Base-by-base conservation (phyloP, 2,113 vertebrate genomes). In the Pipa parva region DNA sequence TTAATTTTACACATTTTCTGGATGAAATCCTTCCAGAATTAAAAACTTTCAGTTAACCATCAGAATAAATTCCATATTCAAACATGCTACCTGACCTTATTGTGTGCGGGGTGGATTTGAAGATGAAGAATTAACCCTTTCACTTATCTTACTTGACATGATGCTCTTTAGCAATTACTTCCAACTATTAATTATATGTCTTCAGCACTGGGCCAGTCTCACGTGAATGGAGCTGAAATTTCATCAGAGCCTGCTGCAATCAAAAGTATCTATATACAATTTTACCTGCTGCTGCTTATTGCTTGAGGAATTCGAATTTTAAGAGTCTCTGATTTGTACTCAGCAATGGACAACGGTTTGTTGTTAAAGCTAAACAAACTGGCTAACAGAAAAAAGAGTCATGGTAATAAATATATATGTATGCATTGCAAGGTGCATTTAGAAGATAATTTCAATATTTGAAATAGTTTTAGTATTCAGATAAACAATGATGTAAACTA, bases 1-100 rank as follows among this genome's bases (percentile, higher is more conserved):
- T 59, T 68, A 68, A 58, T 68, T 59, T 68, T 33, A 33, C 56
- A 68, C 55, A 59, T 48, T 66, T 48, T 57, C 13, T 46, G 52
- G 52, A 65, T 57, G 52, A 65, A 56, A 46, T 65, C 55, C 46
- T 51, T 60, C n/a, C 33, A 29, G 58, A 67, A 67, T 50, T 51
- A 51, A 50, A n/a, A 68, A 42, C 45, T 67, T 68, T 58, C 37
- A 18, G 25, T 29, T 39, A 68, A 50, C 17, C 10, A 33, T 10
- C 20, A n/a, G 64, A 59, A 67, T 59, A 26, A 12, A 50, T 45
- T 63, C 37, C 28, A 57, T 29, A 57, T 48, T 58, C 9, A 58
- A 58, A 50, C 42, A 59, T 4, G 48, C 21, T 36, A n/a, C 52
- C 42, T 58, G 20, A 45, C 54, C n/a, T 27, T 18, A 48, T 13